Evolutionary conservation across 2,797 vertebrate species (phyloP).

Genomic region (Lacerta bilineata): DNA sequence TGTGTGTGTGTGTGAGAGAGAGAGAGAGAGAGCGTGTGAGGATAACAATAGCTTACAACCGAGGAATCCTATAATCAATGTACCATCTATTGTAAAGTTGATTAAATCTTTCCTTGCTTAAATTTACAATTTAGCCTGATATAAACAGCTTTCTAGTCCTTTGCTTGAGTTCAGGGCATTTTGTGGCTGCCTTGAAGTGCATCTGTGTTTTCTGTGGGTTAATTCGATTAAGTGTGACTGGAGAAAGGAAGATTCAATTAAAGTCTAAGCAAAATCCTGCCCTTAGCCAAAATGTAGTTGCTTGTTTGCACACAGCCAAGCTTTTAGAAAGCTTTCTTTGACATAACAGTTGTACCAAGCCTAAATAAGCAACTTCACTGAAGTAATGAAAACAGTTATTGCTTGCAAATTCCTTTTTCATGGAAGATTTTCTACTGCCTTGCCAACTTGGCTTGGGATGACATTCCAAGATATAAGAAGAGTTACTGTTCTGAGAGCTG

Average conservation of each 20-base stretch:
- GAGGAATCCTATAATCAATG: constrained; percentile 28
- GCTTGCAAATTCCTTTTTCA: neutral
- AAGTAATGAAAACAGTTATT: constrained; percentile 20
- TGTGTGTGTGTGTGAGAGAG: neutral
- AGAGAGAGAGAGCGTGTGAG: neutral
- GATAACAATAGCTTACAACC: neutral
- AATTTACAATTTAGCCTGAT: constrained; percentile 10
- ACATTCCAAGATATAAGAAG: neutral
- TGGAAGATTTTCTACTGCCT: neutral
- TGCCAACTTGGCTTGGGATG: neutral
- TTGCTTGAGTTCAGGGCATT: constrained; percentile 33
- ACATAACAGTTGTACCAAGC: neutral
- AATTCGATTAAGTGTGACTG: neutral
- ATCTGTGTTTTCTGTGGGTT: constrained; percentile 18
- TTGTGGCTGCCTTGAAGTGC: constrained; percentile 45
- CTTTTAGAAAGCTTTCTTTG: constrained; percentile 29
- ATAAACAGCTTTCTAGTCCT: neutral
- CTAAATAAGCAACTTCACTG: neutral
- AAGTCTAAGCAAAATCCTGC: neutral
- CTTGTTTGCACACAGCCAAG: neutral
- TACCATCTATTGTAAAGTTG: constrained; percentile 16
- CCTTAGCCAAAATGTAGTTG: neutral
- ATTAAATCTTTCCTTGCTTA: constrained; percentile 30
- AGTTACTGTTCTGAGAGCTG: neutral
- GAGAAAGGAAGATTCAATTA: constrained; percentile 22